Evolutionary conservation across 2,113 vertebrate species (phyloP).

Genomic region (Noctilio leporinus): DNA sequence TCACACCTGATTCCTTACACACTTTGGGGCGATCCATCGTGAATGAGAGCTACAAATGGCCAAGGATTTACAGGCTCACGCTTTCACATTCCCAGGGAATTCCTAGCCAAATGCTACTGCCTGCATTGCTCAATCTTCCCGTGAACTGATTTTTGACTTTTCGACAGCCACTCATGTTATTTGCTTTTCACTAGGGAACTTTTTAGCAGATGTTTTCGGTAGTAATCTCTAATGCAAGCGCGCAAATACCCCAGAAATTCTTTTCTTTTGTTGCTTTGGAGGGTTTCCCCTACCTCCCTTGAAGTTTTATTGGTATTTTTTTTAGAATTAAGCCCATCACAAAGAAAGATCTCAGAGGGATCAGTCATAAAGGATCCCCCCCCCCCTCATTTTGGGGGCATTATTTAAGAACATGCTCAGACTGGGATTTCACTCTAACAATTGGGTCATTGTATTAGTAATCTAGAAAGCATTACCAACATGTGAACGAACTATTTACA

Average conservation of each 20-base stretch:
- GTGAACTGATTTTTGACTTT: neutral
- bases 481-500: neutral
- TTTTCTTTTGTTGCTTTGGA: neutral
- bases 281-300: neutral
- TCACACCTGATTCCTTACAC: neutral
- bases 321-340: neutral
- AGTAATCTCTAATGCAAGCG: slow-evolving; percentile 5
- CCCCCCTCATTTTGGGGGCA: neutral
- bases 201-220: neutral
- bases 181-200: slow-evolving; percentile 7
- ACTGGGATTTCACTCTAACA: neutral
- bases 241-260: neutral
- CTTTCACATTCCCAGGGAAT: neutral
- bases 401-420: neutral
- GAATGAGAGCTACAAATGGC: neutral
- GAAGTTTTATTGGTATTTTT: neutral
- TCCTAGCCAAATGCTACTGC: neutral
- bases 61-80: neutral
- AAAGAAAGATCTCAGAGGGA: slow-evolving; percentile 10
- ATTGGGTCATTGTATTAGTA: neutral
- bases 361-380: neutral
- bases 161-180: neutral
- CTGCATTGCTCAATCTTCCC: neutral
- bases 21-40: neutral
- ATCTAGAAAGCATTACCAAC: neutral